Base-by-base conservation (phyloP, 2,888 invertebrate species). In the Nowickia ferox region DNA sequence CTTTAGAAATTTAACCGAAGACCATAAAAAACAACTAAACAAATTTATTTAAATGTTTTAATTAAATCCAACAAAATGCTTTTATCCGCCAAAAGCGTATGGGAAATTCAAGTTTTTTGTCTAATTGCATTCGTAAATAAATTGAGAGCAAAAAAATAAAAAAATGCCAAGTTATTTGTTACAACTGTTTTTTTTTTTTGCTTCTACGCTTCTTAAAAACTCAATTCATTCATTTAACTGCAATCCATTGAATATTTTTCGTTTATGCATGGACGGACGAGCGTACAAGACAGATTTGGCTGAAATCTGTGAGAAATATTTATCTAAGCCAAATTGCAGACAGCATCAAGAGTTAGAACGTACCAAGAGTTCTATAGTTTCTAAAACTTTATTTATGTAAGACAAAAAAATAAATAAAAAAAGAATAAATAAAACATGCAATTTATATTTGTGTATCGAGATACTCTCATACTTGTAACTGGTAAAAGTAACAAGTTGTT, bases 151-250 rank as follows among this genome's bases (percentile, higher is more conserved):
- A 66, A 66, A 40, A 53, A 30, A 30, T 30, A 44, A 48, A 13
- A 65, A 55, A 65, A 30, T 57, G 44, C 44, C 57, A 30, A 66
- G 46, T 40, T 66, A 17, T 40, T 30, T 77, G 65, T 65, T 42
- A 42, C 61, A 48, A 61, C 40, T 51, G 22, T 19, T 10, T 51
- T 17, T 13, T 19, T 22, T 40, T 57, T 42, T 46, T 57, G 9
- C 13, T n/a, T 42, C 22, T 75, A 30, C 63, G 19, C 22, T 59
- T 19, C 51, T 61, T 6, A 10, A 80, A 74, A 74, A 66, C 48
- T 74, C 74, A 74, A 80, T 80, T 81, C 80, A 81, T 74, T 81
- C 74, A 81, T 66, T 81, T 81, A 74, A 51, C 63, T 81, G 65
- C 59, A 81, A 81, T 81, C 74, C 80, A 81, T 81, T 81, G 66